Evolutionary conservation across 2,888 invertebrate species (phyloP).

Genomic region (Leucophora obtusa): DNA sequence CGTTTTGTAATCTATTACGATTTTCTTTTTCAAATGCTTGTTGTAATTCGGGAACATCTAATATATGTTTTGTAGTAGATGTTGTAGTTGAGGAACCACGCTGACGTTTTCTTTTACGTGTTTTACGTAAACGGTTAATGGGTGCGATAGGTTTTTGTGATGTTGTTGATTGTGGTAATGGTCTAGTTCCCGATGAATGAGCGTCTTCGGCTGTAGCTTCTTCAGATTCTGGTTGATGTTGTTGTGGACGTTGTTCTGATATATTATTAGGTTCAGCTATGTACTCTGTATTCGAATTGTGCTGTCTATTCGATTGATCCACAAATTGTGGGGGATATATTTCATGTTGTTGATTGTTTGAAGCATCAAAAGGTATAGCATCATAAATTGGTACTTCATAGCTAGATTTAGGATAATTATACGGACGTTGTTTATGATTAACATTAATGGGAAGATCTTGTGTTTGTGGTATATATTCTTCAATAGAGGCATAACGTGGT

Average conservation of each 20-base stretch:
- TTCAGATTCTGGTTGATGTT: slow-evolving; percentile 9
- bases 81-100: slow-evolving; percentile 56
- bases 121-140: slow-evolving; percentile 52
- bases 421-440: slow-evolving; percentile 74
- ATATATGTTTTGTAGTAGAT: slow-evolving; percentile 71
- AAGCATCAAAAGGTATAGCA: slow-evolving; percentile 74
- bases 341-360: slow-evolving; percentile 71
- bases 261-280: slow-evolving; percentile 22
- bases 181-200: slow-evolving; percentile 63
- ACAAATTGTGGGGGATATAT: slow-evolving; percentile 71
- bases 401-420: slow-evolving; percentile 76
- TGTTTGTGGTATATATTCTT: slow-evolving; percentile 70
- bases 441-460: slow-evolving; percentile 75
- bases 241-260: slow-evolving; percentile 10
- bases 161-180: neutral
- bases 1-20: slow-evolving; percentile 46
- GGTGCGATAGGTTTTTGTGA: slow-evolving; percentile 48
- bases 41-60: slow-evolving; percentile 75
- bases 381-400: slow-evolving; percentile 78
- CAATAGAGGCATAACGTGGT: slow-evolving; percentile 47
- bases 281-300: slow-evolving; percentile 9
- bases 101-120: slow-evolving; percentile 68
- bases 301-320: slow-evolving; percentile 34
- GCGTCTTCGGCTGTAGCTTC: slow-evolving; percentile 60
- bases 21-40: slow-evolving; percentile 73